Evolutionary conservation across 2,888 invertebrate species (phyloP).

Genomic region (Homarus gammarus): DNA sequence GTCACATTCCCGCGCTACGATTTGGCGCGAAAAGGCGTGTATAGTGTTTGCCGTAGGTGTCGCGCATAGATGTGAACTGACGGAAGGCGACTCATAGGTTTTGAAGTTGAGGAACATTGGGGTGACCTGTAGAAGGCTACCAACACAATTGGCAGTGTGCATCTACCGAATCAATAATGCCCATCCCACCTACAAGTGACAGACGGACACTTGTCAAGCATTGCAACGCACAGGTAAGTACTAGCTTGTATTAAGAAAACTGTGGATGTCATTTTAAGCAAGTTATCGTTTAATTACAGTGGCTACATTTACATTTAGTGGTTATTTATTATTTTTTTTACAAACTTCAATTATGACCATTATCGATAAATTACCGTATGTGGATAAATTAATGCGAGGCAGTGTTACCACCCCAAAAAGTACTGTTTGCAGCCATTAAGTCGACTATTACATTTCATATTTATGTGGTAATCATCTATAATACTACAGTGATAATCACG

Average conservation of each 20-base stretch:
- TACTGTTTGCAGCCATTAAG: too few species aligned
- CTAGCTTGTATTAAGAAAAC: neutral
- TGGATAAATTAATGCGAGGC: too few species aligned
- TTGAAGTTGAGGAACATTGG: neutral
- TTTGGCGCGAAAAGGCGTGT: constrained; percentile 65
- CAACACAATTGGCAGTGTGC: neutral
- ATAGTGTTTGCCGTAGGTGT: neutral
- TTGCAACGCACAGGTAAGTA: neutral
- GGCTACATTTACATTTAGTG: too few species aligned
- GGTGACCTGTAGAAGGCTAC: neutral
- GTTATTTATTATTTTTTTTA: too few species aligned
- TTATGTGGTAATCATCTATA: neutral
- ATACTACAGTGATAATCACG: neutral
- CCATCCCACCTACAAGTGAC: neutral
- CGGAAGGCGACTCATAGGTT: constrained; percentile 11
- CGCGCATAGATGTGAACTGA: constrained; percentile 11
- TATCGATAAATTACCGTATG: too few species aligned
- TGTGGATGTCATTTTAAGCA: neutral
- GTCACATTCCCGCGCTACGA: constrained; percentile 66
- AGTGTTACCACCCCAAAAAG: too few species aligned
- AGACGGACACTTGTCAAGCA: constrained; percentile 7
- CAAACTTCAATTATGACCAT: too few species aligned
- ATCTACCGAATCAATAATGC: constrained; percentile 21
- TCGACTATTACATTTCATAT: too few species aligned
- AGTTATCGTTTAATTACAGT: too few species aligned